phyloP scores from a whole-genome alignment of 35 echinoderm and acorn worm genomes.

The Holothuria glaberrima region DNA sequence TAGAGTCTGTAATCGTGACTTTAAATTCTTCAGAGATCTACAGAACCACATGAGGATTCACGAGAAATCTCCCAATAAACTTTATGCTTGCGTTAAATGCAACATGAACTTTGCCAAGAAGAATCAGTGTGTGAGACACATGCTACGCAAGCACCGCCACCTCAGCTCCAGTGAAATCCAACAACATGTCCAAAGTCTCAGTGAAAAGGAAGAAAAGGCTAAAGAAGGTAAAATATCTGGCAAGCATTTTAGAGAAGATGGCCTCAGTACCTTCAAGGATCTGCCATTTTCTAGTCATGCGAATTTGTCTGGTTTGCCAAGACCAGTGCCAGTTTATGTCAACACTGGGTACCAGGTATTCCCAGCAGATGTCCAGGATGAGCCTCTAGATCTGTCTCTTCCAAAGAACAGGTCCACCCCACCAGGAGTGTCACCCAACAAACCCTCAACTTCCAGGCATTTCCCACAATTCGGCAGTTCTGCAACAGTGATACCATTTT shows the following conservation, averaged over 20 bases:
- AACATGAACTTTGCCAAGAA: conserved; percentile 82
- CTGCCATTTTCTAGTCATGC: not conserved
- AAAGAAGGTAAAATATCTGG: not conserved
- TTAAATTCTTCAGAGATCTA: conserved; percentile 96
- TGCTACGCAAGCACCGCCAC: conserved; percentile 77
- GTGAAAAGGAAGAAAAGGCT: conserved; percentile 2
- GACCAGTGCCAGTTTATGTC: conserved; percentile 40
- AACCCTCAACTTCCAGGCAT: conserved; percentile 21
- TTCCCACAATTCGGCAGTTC: not conserved
- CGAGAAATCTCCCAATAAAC: conserved; percentile 79
- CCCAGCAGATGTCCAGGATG: conserved; percentile 44
- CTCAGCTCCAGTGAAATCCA: conserved; percentile 44
- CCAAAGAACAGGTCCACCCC: conserved; percentile 64
- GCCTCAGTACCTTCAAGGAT: not conserved
- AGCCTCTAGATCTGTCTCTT: conserved; percentile 85
- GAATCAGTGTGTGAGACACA: conserved; percentile 91
- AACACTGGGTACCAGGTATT: conserved; percentile 26
- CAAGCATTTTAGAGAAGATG: not conserved
- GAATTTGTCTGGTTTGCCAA: conserved; percentile 44
- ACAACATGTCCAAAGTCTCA: conserved; percentile 44
- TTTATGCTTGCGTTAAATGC: conserved; percentile 82
- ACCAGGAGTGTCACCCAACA: conserved; percentile 33
- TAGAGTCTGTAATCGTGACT: conserved; percentile 85
- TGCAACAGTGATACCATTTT: not conserved
- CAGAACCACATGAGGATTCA: conserved; percentile 95